Percentiles rank a stretch among this genome's conserved stretches.
Conservation (phyloP, 2,888 invertebrate genomes). For the Orthosia gothica region DNA sequence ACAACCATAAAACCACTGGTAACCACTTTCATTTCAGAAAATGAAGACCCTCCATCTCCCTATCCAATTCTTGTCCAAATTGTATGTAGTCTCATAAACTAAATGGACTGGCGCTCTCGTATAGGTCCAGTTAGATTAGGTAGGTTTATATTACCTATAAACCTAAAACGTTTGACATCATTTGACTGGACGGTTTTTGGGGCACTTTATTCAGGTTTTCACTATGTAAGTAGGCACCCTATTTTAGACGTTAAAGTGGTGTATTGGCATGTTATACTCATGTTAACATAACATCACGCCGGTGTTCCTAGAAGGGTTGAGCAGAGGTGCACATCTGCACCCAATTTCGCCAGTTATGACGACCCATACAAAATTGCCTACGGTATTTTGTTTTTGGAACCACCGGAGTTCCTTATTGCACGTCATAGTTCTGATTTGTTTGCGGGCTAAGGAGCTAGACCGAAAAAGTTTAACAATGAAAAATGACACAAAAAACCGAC, state of each 20-base stretch:
- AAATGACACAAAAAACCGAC: too few relatives aligned
- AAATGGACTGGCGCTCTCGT: constrained; percentile 43
- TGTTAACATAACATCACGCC: neutral
- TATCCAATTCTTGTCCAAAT: constrained; percentile 37
- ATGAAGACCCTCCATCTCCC: constrained; percentile 11
- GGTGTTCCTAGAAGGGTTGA: too few relatives aligned
- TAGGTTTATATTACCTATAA: constrained; percentile 59
- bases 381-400: too few relatives aligned
- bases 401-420: too few relatives aligned
- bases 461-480: too few relatives aligned
- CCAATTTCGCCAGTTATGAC: too few relatives aligned
- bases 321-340: too few relatives aligned
- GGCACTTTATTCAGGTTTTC: constrained; percentile 14
- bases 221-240: neutral
- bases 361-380: too few relatives aligned
- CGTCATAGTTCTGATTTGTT: too few relatives aligned
- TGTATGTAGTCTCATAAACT: constrained; percentile 45
- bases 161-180: constrained; percentile 54
- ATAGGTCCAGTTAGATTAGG: too few relatives aligned
- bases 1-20: neutral
- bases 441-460: too few relatives aligned
- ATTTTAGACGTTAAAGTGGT: neutral
- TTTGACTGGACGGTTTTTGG: constrained; percentile 30
- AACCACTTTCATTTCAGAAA: constrained; percentile 16
- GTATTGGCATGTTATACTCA: neutral